Conservation (phyloP, 2,888 invertebrate genomes). For the Philopedon plagiatum region DNA sequence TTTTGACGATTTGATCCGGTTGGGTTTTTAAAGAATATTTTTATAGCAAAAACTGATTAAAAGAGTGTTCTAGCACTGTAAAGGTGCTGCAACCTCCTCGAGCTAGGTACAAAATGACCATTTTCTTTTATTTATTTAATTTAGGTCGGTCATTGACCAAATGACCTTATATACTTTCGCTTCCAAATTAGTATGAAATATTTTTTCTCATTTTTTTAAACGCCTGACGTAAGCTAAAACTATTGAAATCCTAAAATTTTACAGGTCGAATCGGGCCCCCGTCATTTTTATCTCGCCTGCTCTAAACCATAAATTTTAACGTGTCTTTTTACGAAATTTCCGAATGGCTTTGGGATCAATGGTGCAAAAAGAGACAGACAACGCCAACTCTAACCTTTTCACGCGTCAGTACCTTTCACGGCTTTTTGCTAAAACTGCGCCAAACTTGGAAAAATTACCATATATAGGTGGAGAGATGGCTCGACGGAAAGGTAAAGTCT, state of each 20-base stretch:
- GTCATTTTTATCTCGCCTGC: constrained; percentile 1
- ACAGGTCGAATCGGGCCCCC: neutral
- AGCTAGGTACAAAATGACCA: too few species aligned
- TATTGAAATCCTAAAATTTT: neutral
- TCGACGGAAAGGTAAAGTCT: neutral
- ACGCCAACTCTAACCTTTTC: constrained; percentile 25
- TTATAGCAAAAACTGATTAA: too few species aligned
- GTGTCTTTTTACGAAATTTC: constrained; percentile 17
- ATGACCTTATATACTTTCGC: too few species aligned
- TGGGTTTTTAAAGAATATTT: too few species aligned
- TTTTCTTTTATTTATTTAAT: too few species aligned
- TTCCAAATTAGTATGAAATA: too few species aligned
- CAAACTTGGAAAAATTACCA: constrained; percentile 38
- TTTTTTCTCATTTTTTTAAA: too few species aligned
- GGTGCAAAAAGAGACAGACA: constrained; percentile 21
- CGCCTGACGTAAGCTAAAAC: too few species aligned
- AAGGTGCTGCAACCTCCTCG: too few species aligned
- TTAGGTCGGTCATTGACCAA: too few species aligned
- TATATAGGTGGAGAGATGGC: constrained; percentile 28
- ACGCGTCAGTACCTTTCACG: constrained; percentile 40
- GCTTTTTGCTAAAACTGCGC: constrained; percentile 31
- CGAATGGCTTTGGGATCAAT: constrained; percentile 23
- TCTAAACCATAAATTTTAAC: constrained; percentile 14
- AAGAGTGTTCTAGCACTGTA: too few species aligned
- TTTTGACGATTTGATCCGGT: too few species aligned